Percentiles rank a stretch among this genome's conserved stretches.
These are phyloP conservation scores for Troides helena DNA, from an alignment of 2,888 invertebrate species.

Conservation along the genomic window DNA sequence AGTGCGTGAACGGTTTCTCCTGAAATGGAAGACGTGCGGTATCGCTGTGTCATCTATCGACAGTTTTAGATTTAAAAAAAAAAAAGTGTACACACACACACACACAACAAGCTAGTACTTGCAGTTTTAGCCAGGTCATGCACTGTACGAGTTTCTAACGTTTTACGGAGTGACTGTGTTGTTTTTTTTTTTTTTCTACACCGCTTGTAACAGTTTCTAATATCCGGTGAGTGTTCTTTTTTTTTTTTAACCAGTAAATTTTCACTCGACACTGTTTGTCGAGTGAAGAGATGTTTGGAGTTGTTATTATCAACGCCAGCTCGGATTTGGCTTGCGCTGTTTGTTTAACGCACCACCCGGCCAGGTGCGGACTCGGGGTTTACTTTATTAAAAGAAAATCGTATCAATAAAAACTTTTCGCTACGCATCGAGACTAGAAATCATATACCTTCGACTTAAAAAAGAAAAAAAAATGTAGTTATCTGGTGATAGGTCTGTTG, in stretches of 20 bases:
- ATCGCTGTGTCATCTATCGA: constrained; percentile 11
- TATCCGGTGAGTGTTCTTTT: constrained; percentile 6
- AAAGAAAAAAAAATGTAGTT: too few species aligned
- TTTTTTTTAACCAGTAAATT: too few species aligned
- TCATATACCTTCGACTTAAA: too few species aligned
- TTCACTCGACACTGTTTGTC: neutral
- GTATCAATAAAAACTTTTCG: too few species aligned
- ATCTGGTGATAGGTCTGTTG: too few species aligned
- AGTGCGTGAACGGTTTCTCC: constrained; percentile 39
- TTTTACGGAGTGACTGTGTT: constrained; percentile 53
- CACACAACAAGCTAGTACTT: too few species aligned
- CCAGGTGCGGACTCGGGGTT: too few species aligned
- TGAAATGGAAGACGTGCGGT: neutral
- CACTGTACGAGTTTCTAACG: constrained; percentile 40
- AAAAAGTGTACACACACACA: too few species aligned
- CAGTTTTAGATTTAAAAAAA: constrained; percentile 4
- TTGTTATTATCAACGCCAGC: neutral
- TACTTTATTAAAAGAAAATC: too few species aligned
- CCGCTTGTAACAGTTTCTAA: constrained; percentile 31
- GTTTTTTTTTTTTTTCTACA: constrained; percentile 32
- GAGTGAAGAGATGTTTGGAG: neutral
- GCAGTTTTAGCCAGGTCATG: constrained; percentile 46
- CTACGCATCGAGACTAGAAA: too few species aligned
- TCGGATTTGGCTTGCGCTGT: too few species aligned
- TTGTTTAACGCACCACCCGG: too few species aligned